Conservation (phyloP, 2,888 invertebrate species). For the Ypsolopha scabrella region DNA sequence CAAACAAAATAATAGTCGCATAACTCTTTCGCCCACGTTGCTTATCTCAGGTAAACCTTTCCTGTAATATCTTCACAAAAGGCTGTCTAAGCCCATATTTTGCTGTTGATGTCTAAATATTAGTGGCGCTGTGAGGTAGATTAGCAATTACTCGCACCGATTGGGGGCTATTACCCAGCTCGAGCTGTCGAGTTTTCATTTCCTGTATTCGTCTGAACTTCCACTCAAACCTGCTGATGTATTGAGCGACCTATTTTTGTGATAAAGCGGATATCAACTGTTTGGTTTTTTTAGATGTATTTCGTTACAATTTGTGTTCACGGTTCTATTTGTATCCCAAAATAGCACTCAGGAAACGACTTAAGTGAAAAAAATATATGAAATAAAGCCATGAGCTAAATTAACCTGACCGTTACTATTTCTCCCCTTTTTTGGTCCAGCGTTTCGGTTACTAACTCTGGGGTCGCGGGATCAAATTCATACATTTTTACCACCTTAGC, state of each 20-base stretch:
- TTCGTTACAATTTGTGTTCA: no score
- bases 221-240: neutral
- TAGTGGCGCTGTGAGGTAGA: slow-evolving; percentile 25
- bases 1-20: neutral
- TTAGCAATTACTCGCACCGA: slow-evolving; percentile 49
- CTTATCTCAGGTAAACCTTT: slow-evolving; percentile 6
- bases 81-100: neutral
- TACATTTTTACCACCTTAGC: no score
- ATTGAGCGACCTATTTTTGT: neutral
- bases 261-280: no score
- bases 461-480: no score
- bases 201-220: slow-evolving; percentile 30
- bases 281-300: no score
- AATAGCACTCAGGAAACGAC: no score
- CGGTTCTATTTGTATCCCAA: no score
- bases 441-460: no score
- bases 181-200: slow-evolving; percentile 41
- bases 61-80: slow-evolving; percentile 6
- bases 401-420: no score
- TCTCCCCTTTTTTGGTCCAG: no score
- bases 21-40: neutral
- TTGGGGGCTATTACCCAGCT: slow-evolving; percentile 42
- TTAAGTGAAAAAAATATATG: no score
- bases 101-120: neutral
- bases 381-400: no score